Conservation (phyloP, 2,888 invertebrate genomes). For the Griposia aprilina region DNA sequence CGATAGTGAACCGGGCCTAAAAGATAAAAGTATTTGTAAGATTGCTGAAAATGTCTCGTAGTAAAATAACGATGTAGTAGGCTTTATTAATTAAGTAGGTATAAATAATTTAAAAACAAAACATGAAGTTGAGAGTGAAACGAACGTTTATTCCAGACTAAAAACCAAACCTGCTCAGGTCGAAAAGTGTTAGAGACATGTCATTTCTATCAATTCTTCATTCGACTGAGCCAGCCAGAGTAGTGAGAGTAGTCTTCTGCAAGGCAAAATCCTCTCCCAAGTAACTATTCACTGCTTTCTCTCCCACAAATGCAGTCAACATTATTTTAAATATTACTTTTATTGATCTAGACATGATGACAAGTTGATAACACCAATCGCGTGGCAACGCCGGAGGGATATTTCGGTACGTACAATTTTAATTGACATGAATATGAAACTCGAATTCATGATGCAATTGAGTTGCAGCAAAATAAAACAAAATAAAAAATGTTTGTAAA, state of each 20-base stretch:
- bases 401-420: conserved; percentile 43
- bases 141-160: background rate
- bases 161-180: background rate
- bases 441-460: conserved; percentile 28
- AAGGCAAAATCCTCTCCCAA: background rate
- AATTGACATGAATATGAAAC: conserved; percentile 49
- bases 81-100: no score
- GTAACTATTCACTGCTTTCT: background rate
- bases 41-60: background rate
- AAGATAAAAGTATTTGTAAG: background rate
- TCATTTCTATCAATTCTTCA: background rate
- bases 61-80: rapidly evolving
- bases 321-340: conserved; percentile 22
- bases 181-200: background rate
- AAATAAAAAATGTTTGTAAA: conserved; percentile 9
- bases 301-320: background rate
- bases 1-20: background rate
- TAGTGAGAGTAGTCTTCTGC: no score
- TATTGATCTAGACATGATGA: conserved; percentile 38
- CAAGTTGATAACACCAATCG: conserved; percentile 51
- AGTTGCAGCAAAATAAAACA: conserved; percentile 30
- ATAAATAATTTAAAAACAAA: no score
- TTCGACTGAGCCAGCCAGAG: background rate
- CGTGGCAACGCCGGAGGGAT: conserved; percentile 28
- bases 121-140: no score